These are phyloP conservation scores for Aphodius sticticus DNA, from an alignment of 2,888 invertebrate species.

Conservation along the genomic window DNA sequence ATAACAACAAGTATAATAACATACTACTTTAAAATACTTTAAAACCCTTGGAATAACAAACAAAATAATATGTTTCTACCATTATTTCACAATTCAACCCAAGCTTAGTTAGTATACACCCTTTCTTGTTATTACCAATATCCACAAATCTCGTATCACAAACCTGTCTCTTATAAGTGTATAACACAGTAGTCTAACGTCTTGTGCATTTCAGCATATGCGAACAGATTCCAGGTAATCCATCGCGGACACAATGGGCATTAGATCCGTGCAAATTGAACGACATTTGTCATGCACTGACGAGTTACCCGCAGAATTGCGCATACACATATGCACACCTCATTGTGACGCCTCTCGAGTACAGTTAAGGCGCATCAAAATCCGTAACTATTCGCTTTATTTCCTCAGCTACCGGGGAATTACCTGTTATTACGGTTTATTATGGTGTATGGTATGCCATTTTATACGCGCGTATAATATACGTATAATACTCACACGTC, in stretches of 20 bases:
- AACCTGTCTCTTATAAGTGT: background rate
- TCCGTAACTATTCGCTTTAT: background rate
- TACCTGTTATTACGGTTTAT: constrained; percentile 4
- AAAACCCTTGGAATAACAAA: no score
- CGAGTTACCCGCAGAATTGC: background rate
- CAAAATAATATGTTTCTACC: no score
- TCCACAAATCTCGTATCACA: background rate
- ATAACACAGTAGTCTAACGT: background rate
- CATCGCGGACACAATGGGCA: background rate
- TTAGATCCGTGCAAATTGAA: constrained; percentile 4
- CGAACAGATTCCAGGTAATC: background rate
- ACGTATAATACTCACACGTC: background rate
- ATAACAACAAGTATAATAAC: no score
- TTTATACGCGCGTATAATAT: background rate
- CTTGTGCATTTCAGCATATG: background rate
- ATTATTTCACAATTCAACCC: no score
- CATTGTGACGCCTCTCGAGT: background rate
- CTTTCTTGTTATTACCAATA: no score
- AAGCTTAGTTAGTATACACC: no score
- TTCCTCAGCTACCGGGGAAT: background rate
- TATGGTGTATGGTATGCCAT: background rate
- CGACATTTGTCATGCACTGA: background rate
- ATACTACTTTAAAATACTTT: no score
- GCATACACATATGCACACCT: background rate
- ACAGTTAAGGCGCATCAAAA: background rate